Percentiles rank a stretch among this genome's conserved stretches.
These are phyloP conservation scores for Himantopus leucocephalus DNA, from an alignment of 2,113 vertebrate genomes.

Conservation along the genomic window DNA sequence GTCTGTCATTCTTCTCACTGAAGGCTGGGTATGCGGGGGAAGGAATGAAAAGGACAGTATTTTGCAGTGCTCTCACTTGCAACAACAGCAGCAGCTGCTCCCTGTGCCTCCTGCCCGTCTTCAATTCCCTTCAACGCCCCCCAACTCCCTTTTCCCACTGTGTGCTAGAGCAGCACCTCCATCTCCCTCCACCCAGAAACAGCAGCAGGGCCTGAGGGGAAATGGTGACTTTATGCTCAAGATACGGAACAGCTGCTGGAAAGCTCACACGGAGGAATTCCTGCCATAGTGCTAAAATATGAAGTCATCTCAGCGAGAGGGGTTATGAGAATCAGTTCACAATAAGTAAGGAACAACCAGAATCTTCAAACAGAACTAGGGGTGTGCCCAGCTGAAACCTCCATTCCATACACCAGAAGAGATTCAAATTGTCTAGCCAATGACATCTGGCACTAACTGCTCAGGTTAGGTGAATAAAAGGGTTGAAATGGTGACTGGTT, in stretches of 20 bases:
- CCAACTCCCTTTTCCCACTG: background rate
- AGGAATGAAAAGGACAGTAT: background rate
- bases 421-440: background rate
- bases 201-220: background rate
- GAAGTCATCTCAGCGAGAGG: background rate
- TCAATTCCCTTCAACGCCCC: background rate
- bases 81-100: constrained; percentile 26
- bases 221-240: constrained; percentile 34
- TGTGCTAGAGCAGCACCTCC: background rate
- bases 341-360: background rate
- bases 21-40: background rate
- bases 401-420: background rate
- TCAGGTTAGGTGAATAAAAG: background rate
- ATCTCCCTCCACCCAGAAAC: background rate
- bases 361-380: background rate
- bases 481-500: background rate
- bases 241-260: constrained; percentile 43
- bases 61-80: background rate
- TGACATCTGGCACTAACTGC: background rate
- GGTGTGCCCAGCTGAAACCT: background rate
- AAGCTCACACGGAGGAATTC: background rate
- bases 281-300: background rate
- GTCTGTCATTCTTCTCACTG: background rate
- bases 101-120: background rate
- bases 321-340: background rate